These are phyloP conservation scores for Ancistrus triradiatus DNA, from an alignment of 2,113 vertebrate genomes.

Conservation along the genomic window DNA sequence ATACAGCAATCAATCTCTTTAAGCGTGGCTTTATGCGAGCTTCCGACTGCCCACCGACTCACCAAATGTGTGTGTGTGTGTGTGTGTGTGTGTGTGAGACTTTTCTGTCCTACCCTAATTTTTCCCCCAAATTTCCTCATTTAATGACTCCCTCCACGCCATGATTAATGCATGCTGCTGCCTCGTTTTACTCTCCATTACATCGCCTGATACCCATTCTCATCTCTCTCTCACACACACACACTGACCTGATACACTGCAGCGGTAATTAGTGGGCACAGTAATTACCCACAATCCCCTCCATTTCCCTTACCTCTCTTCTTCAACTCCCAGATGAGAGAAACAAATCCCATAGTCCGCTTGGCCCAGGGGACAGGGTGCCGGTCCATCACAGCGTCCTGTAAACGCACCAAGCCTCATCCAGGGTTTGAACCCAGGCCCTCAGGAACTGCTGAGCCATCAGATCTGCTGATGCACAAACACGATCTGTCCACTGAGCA, in stretches of 20 bases:
- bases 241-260: conserved; percentile 73
- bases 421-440: too few species aligned
- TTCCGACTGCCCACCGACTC: conserved; percentile 18
- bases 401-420: too few species aligned
- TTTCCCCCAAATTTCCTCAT: conserved; percentile 69
- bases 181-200: conserved; percentile 77
- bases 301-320: conserved; percentile 58
- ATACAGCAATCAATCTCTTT: conserved; percentile 32
- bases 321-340: conserved; percentile 69
- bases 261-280: conserved; percentile 73
- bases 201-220: conserved; percentile 73
- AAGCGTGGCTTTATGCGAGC: conserved; percentile 16
- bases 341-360: too few species aligned
- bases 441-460: too few species aligned
- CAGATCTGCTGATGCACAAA: too few species aligned
- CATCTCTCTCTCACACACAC: conserved; percentile 68
- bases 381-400: too few species aligned
- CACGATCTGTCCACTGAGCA: too few species aligned
- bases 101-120: conserved; percentile 37
- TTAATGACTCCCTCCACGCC: conserved; percentile 74
- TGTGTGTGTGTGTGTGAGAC: conserved; percentile 36
- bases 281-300: conserved; percentile 60
- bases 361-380: too few species aligned
- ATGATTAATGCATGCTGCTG: conserved; percentile 75
- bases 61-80: background rate